Evolutionary conservation across 2,888 invertebrate species (phyloP), one percentile per base, ranked within the genome.

Genomic region (Lepidonotus clava): DNA sequence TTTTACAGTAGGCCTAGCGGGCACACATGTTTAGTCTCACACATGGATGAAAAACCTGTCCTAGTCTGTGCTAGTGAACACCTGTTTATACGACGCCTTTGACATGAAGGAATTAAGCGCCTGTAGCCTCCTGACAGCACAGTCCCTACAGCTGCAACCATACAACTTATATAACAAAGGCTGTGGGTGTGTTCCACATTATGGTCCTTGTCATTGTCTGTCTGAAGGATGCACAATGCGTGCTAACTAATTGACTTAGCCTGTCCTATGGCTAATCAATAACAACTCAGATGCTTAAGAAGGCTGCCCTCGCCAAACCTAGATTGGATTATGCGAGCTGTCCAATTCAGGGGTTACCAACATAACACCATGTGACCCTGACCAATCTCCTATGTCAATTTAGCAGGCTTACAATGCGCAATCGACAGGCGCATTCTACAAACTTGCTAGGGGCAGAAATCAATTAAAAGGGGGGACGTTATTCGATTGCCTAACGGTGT

Each of bases 231-330:
- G 14, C 71, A 34, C 36, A 21, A 11, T 71, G 38, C n/a, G n/a
- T 71, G 71, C 71, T 71, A 71, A 71, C 71, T 71, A 71, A 71
- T 71, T 71, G 71, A 71, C 71, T 71, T 38, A 8, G 36, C 36
- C 36, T 32, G 71, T 38, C 36, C 71, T n/a, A 38, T n/a, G 24
- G 36, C 71, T n/a, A 71, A 71, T 71, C 71, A 38, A 71, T 71
- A 71, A 71, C 71, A 36, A 36, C 71, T 71, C 36, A 38, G 36
- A 66, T n/a, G n/a, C n/a, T n/a, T n/a, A n/a, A n/a, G n/a, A 11
- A 11, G 8, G 8, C 46, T 46, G 8, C 8, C 46, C 46, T 11
- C 46, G 46, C 71, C 36, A 71, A 18, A 71, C n/a, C 71, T 71
- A 71, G 71, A 71, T 71, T 71, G 71, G 71, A 71, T 71, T 71